phyloP scores from a whole-genome alignment of 2,113 vertebrate species.

The Equus quagga region DNA sequence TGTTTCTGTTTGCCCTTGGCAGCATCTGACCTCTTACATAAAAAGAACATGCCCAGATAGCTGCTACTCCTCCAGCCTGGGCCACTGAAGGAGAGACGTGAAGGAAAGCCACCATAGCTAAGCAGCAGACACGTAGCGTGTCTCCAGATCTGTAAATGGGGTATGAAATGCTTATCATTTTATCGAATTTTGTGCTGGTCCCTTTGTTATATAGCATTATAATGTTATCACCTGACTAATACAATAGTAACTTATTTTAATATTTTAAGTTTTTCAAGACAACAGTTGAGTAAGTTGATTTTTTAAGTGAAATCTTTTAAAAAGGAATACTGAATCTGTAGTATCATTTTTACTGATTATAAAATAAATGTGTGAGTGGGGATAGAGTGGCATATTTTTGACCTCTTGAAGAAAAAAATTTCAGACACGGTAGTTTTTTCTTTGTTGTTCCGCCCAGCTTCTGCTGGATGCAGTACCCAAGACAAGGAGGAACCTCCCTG shows the following conservation, averaged over 20 bases:
- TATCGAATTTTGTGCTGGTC: background rate
- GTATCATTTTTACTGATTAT: background rate
- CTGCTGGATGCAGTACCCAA: background rate
- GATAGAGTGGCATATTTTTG: background rate
- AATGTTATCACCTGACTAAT: background rate
- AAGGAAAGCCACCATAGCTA: background rate
- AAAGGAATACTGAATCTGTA: background rate
- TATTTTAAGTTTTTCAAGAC: background rate
- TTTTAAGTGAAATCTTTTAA: background rate
- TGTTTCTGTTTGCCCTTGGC: background rate
- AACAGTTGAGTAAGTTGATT: background rate
- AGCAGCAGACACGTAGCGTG: background rate
- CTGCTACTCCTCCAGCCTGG: rapidly evolving
- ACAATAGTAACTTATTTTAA: background rate
- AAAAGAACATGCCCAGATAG: background rate
- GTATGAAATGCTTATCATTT: background rate
- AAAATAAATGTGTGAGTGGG: background rate
- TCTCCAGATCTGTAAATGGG: background rate
- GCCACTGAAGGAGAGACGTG: background rate
- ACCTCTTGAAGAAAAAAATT: background rate
- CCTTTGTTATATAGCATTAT: background rate
- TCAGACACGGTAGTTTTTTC: background rate
- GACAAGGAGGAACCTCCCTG: background rate
- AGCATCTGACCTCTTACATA: background rate
- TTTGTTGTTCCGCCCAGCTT: background rate